A percentile compares a stretch with the other conserved stretches of the same genome.
These are phyloP conservation scores for Dasyprocta punctata DNA, from an alignment of 2,113 vertebrate species.

Conservation along the genomic window DNA sequence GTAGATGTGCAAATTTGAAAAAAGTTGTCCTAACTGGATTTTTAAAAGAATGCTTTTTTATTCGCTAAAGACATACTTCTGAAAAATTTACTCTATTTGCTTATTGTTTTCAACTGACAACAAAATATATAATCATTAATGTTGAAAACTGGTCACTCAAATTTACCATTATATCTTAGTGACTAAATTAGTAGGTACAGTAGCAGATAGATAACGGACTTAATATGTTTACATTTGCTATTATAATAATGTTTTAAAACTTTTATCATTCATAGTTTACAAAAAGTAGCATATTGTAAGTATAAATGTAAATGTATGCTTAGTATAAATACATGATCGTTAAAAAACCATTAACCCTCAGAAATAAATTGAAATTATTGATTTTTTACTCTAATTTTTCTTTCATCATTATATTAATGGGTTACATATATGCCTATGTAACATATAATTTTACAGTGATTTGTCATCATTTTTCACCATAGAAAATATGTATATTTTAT, in stretches of 20 bases:
- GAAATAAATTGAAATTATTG: not conserved
- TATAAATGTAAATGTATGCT: not conserved
- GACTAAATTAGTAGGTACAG: not conserved
- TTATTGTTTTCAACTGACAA: not conserved
- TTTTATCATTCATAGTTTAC: not conserved
- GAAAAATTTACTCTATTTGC: not conserved
- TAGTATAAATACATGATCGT: not conserved
- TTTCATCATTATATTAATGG: not conserved
- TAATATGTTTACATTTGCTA: not conserved
- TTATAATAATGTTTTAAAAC: not conserved
- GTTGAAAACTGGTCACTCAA: not conserved
- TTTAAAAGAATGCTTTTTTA: not conserved
- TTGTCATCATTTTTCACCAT: not conserved
- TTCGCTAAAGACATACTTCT: not conserved
- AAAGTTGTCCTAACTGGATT: not conserved
- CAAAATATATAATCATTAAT: not conserved
- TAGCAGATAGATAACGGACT: not conserved
- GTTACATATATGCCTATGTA: not conserved
- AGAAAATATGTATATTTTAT: not conserved
- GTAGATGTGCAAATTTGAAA: not conserved
- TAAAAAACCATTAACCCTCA: not conserved
- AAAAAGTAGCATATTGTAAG: not conserved
- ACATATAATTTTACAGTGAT: not conserved
- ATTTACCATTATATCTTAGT: not conserved
- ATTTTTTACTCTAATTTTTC: not conserved